Base-by-base conservation (phyloP, 2,888 invertebrate species). In the Drosophila mimetica region DNA sequence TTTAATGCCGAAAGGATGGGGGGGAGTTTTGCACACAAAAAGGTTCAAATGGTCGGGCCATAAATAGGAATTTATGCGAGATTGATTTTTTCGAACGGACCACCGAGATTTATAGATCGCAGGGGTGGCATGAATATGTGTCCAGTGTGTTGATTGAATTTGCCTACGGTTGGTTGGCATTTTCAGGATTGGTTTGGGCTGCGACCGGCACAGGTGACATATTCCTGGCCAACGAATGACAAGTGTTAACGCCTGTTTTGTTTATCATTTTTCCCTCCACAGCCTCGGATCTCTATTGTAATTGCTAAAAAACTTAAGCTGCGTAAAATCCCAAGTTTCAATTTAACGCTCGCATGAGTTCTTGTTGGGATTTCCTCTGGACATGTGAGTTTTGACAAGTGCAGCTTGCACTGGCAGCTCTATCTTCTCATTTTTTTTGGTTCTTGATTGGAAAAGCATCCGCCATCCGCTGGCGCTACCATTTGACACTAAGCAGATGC, bases 241-340 rank as follows among this genome's bases (percentile, higher is more conserved):
- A 88, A 84, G 83, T 86, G 76, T 74, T 76, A 70, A 66, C 65
- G 79, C 72, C 88, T 75, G 76, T 78, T 77, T 76, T 74, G 78
- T 46, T 60, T 71, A 65, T 70, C 66, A 53, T 67, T 64, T 53
- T 13, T 6, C n/a, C 42, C 42, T 5, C 13, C n/a, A n/a, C n/a
- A n/a, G 7, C 7, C 18, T 20, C 37, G 39, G 51, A 30, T 48
- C 32, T 66, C 59, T 36, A 46, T 46, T 67, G 77, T 85, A 89
- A 90, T 90, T 89, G 90, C 79, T 89, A 90, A 90, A 89, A 89
- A 90, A 90, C 88, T 86, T 89, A 91, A 91, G 90, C 91, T 90
- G 79, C 88, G 88, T 89, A 75, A 91, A 91, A 91, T 91, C 91
- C 91, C 87, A 87, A 81, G 89, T 91, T 91, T 91, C 90, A 91